Percentiles rank a stretch among this genome's conserved stretches.
Evolutionary conservation across 2,113 vertebrate genomes (phyloP).

Genomic region (Cryptotis parvus): DNA sequence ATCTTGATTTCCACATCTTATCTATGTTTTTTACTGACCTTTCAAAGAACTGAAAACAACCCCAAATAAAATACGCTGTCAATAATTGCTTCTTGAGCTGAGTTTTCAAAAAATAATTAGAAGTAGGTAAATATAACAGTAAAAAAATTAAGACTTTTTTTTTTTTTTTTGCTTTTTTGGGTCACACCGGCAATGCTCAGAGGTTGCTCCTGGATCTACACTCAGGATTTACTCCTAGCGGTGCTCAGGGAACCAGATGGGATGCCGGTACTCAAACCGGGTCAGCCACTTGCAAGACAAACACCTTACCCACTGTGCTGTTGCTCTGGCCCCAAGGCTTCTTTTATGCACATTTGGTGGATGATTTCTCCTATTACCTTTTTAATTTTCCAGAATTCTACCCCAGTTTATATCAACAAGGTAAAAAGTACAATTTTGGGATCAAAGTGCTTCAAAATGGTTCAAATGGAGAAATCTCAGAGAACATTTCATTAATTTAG

Average conservation of each 20-base stretch:
- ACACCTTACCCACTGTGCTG: no score
- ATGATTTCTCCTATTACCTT: not conserved
- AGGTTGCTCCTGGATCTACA: no score
- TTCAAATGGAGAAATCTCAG: conserved; percentile 9
- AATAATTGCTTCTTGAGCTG: not conserved
- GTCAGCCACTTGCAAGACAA: no score
- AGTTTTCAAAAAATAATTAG: conserved; percentile 29
- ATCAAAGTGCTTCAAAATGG: not conserved
- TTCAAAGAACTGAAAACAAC: not conserved
- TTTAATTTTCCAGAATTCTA: conserved; percentile 42
- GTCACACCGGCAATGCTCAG: no score
- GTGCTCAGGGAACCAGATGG: no score
- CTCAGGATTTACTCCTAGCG: no score
- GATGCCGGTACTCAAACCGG: no score
- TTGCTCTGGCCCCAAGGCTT: no score
- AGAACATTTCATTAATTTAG: not conserved
- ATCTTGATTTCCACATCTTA: not conserved
- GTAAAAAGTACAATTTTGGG: conserved; percentile 14
- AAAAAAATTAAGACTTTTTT: conserved; percentile 12
- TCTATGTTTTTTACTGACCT: not conserved
- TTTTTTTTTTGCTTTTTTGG: no score
- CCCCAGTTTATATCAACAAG: not conserved
- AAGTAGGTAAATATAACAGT: not conserved
- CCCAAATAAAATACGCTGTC: not conserved
- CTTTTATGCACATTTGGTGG: conserved; percentile 35